phyloP scores from a whole-genome alignment of 2,797 vertebrate species.

The Hoplostethus mediterraneus region DNA sequence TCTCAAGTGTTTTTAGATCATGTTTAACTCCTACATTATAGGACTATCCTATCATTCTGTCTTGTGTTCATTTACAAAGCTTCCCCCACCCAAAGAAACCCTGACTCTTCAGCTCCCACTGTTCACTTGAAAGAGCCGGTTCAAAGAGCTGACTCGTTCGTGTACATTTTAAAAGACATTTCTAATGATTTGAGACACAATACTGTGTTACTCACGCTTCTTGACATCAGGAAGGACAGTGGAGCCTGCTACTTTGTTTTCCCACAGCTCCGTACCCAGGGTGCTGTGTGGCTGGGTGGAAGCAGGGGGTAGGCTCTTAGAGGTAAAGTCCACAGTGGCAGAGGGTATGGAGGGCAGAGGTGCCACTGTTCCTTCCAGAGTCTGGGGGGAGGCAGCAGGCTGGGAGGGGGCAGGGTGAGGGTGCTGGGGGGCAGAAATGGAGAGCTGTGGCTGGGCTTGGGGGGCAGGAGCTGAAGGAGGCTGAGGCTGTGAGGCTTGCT shows the following conservation, averaged over 20 bases:
- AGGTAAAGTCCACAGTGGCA: slow-evolving; percentile 79
- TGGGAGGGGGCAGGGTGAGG: slow-evolving; percentile 81
- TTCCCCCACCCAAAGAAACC: too few species aligned
- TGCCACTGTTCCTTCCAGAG: slow-evolving; percentile 79
- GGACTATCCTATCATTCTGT: too few species aligned
- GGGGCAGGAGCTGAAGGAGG: slow-evolving; percentile 57
- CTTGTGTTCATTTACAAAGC: too few species aligned
- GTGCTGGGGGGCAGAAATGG: slow-evolving; percentile 79
- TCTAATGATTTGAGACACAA: background rate
- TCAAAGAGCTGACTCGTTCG: too few species aligned
- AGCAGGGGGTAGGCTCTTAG: slow-evolving; percentile 85
- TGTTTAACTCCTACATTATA: too few species aligned
- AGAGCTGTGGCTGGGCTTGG: slow-evolving; percentile 66
- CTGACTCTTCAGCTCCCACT: too few species aligned
- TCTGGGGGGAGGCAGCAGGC: slow-evolving; percentile 77
- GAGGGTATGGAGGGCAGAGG: slow-evolving; percentile 73
- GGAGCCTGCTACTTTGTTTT: slow-evolving; percentile 91
- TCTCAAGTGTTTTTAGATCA: too few species aligned
- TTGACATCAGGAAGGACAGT: slow-evolving; percentile 92
- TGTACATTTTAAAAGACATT: background rate
- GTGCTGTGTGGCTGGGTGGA: slow-evolving; percentile 85
- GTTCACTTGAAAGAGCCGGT: too few species aligned
- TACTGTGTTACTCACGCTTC: slow-evolving; percentile 89
- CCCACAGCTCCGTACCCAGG: slow-evolving; percentile 95
- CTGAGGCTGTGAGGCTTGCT: slow-evolving; percentile 64